Conservation (phyloP, 2,113 vertebrate species). For the Ursus arctos region DNA sequence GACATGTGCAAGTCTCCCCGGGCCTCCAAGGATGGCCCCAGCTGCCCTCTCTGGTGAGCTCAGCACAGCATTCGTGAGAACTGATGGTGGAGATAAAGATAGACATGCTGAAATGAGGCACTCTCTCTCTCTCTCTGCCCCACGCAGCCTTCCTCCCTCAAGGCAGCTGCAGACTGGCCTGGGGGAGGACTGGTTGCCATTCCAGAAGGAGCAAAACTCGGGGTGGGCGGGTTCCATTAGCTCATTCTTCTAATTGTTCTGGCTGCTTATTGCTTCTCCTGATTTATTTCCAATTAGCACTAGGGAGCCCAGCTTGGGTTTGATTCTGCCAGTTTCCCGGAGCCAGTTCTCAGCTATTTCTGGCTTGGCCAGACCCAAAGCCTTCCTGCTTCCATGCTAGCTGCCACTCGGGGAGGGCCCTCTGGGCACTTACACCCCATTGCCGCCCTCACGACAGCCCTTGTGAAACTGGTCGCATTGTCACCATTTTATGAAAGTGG, state of each 20-base stretch:
- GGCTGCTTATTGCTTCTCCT: constrained; percentile 32
- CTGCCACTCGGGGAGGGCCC: neutral
- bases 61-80: neutral
- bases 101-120: neutral
- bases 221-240: neutral
- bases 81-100: neutral
- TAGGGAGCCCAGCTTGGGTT: neutral
- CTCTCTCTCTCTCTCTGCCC: neutral
- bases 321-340: constrained; percentile 34
- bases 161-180: neutral
- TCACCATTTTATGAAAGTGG: neutral
- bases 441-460: neutral
- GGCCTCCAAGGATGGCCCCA: neutral
- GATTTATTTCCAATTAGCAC: constrained; percentile 51
- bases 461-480: neutral
- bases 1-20: neutral
- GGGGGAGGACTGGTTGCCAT: neutral
- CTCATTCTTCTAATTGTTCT: constrained; percentile 38
- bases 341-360: constrained; percentile 34
- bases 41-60: neutral
- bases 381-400: neutral
- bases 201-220: neutral
- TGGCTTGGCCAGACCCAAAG: neutral
- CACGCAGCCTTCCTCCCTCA: rapidly evolving
- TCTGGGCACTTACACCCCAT: neutral